A percentile compares a stretch with the other conserved stretches of the same genome.
Evolutionary conservation across 1,140 invertebrate species (phyloP).

Genomic region (Zophobas atratus): DNA sequence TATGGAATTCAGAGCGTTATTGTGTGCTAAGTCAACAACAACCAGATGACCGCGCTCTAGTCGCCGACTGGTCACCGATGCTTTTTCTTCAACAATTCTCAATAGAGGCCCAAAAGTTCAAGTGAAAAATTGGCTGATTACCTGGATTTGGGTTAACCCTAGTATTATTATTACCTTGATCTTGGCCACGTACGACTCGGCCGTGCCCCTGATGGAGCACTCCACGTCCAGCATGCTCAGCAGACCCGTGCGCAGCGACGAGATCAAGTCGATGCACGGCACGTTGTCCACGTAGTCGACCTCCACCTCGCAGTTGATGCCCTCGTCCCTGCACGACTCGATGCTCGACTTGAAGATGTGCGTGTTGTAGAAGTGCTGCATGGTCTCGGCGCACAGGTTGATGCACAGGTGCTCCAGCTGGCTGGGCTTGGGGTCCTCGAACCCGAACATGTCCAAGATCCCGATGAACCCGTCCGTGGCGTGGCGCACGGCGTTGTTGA

Average conservation of each 20-base stretch:
- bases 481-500: conserved; percentile 93
- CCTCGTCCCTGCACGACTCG: conserved; percentile 94
- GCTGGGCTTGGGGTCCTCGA: conserved; percentile 92
- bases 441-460: conserved; percentile 96
- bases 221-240: conserved; percentile 95
- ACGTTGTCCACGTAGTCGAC: conserved; percentile 97
- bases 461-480: conserved; percentile 97
- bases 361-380: conserved; percentile 98
- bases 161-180: conserved; percentile 71
- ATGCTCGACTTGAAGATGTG: conserved; percentile 96
- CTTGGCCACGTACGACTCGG: conserved; percentile 91
- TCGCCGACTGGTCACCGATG: too few relatives aligned
- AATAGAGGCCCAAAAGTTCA: too few relatives aligned
- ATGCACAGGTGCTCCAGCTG: conserved; percentile 95
- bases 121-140: too few relatives aligned
- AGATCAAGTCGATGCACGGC: conserved; percentile 95
- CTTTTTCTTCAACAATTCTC: too few relatives aligned
- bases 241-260: conserved; percentile 91
- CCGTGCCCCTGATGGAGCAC: conserved; percentile 88
- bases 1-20: too few relatives aligned
- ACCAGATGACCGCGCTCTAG: too few relatives aligned
- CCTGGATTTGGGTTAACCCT: too few relatives aligned
- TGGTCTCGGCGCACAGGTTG: conserved; percentile 95
- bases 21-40: too few relatives aligned
- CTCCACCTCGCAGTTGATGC: conserved; percentile 91